Base-by-base conservation (phyloP, 35 echinoderm and acorn worm species). In the Anneissia japonica region DNA sequence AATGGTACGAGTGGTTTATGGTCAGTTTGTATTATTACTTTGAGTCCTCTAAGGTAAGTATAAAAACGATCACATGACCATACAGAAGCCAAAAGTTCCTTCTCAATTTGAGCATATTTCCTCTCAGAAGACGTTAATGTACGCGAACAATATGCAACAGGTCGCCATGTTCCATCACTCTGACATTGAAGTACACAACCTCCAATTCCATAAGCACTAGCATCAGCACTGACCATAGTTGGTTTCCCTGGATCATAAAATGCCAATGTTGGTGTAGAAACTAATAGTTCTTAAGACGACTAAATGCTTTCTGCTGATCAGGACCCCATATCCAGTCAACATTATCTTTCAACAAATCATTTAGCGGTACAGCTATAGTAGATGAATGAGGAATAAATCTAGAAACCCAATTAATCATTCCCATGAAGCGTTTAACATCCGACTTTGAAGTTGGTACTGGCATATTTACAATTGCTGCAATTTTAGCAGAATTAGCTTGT, bases 1-100 rank as follows among this genome's bases (percentile, higher is more conserved):
- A 84, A 64, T 30, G 83, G 83, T 11, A 84, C 46, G 1, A 84
- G 21, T 36, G 83, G 83, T 64, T 84, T 84, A 32, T 72, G 83
- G 35, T 72, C 83, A 64, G 46, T 72, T 56, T 84, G 12, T 0
- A 84, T 36, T 33, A 34, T 72, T 1, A 56, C 12, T 30, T 84
- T 38, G 13, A 84, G 82, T 34, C 82, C n/a, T 73, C 41, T 55
- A 1, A 84, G 82, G 46, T 84, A 84, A 12, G 35, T 56, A 30
- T 84, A 74, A 56, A 84, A 84, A 4, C 9, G 3, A 84, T 29
- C 33, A 28, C 73, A 28, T 30, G 73, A 30, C 26, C 26, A 33
- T 7, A 75, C 26, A 30, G 9, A 3, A 26, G 73, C 73, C 26
- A 75, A 9, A 64, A 74, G 45, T 73, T 72, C 46, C 9, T 72